Evolutionary conservation across 2,797 vertebrate species (phyloP), one percentile per base, ranked within the genome.

Genomic region (Poeciliopsis turneri): DNA sequence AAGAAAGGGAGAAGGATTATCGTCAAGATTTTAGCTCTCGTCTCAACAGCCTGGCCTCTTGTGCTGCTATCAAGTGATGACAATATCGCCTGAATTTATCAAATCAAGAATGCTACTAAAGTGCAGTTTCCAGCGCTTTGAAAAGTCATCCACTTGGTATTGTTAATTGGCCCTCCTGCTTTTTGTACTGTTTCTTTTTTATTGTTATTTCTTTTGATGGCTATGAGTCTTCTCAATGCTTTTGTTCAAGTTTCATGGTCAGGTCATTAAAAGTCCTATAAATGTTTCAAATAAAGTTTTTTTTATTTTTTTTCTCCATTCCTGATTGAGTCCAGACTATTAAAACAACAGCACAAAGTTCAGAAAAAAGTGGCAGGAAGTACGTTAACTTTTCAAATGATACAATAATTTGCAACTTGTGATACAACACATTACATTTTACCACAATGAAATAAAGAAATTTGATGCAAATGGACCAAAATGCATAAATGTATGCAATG

Each of bases 11-110:
- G 11, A 1, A 28, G 36, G 36, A 41, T 43, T 18, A 30, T 46
- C 30, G 46, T 61, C 8, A 51, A 23, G 43, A 69, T 64, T 79
- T 74, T 73, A 61, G 45, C 28, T n/a, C 23, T 80, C 69, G 45
- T 71, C 47, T 77, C 36, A 49, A 64, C 45, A 55, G 7, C 55
- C 0, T 1, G 12, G 2, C 33, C 41, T 13, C 70, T 41, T 49
- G 3, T 28, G 46, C 23, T 43, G 10, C 23, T n/a, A 33, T 66
- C 30, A 49, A 68, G 39, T n/a, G 66, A 5, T 23, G 64, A 13
- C 66, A 43, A n/a, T 13, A n/a, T 25, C 43, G 18, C 13, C 66
- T 69, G 11, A 69, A 43, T 10, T 69, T n/a, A 41, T 7, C 2
- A 69, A 69, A 69, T 73, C 11, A 15, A 16, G 16, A 20, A 1